Base-by-base conservation (phyloP, 1,140 invertebrate genomes). In the Cryptotermes secundus region DNA sequence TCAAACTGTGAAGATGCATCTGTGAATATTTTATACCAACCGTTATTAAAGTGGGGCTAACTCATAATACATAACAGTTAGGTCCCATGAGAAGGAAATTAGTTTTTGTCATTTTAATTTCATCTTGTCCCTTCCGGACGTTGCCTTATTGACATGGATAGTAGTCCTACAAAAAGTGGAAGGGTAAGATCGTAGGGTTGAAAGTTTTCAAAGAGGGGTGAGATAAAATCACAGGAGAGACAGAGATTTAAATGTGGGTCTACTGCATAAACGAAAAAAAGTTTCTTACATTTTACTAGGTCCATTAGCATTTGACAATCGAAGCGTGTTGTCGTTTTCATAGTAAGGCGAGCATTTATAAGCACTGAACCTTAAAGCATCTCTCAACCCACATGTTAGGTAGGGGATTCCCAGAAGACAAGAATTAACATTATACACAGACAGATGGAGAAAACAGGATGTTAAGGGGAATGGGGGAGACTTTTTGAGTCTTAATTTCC, bases 51-150 rank as follows among this genome's bases (percentile, higher is more conserved):
- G 45, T 19, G 19, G 22, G 22, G 19, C 9, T 49, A 19, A 49
- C 45, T 16, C 3, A 1, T 49, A 49, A 49, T 49, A 49, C 14
- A 1, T 49, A 49, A 19, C 59, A 0, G 85, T 84, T 83, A 84
- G 45, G 49, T 80, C 85, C 85, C 85, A 80, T 86, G 79, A 83
- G 65, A 83, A 83, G 79, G 42, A 53, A 36, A 83, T 81, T 65
- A 81, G 82, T 34, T 85, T 81, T 38, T 83, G 84, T 72, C 59
- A 72, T 72, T 72, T 72, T 72, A 72, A 72, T n/a, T 31, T 59
- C n/a, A 2, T 72, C n/a, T 72, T 72, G n/a, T 3, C 59, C 7
- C 59, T 72, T 72, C 59, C 59, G 59, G 59, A 19, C 59, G 7
- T 72, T 26, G 53, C 7, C 59, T 31, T 4, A n/a, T 26, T 72